Conservation (phyloP, 2,888 invertebrate genomes). For the Autographa gamma region DNA sequence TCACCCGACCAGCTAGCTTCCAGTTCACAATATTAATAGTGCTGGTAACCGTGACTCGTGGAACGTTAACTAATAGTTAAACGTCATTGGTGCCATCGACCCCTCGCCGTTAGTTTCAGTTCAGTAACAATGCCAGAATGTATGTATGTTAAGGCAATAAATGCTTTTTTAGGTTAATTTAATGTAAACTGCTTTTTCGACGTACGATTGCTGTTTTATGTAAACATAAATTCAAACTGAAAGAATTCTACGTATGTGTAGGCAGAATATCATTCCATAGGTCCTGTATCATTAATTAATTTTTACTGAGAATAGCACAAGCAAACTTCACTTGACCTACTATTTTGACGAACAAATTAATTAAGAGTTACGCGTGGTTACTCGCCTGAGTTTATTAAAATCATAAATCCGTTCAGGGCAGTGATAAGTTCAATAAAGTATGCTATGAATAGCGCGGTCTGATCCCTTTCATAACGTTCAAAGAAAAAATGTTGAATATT, state of each 20-base stretch:
- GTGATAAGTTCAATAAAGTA: slow-evolving; percentile 3
- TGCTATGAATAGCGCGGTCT: not conserved
- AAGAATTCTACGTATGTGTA: not conserved
- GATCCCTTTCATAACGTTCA: not conserved
- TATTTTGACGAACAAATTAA: not conserved
- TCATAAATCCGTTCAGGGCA: not conserved
- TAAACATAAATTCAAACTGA: slow-evolving; percentile 9
- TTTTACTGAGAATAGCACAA: not conserved
- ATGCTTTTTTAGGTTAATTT: slow-evolving; percentile 24
- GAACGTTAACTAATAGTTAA: slow-evolving; percentile 52
- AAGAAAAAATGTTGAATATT: slow-evolving; percentile 26
- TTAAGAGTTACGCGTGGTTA: not conserved
- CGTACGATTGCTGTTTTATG: slow-evolving; percentile 11
- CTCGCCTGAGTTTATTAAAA: not conserved
- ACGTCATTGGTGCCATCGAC: slow-evolving; percentile 46
- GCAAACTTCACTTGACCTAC: not conserved
- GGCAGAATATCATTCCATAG: not conserved
- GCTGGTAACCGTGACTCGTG: slow-evolving; percentile 52
- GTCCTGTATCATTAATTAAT: not conserved
- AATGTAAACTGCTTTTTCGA: slow-evolving; percentile 28
- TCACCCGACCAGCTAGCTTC: slow-evolving; percentile 36
- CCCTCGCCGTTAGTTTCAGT: slow-evolving; percentile 26
- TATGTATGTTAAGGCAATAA: slow-evolving; percentile 11
- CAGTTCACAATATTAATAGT: slow-evolving; percentile 46
- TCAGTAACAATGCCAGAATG: slow-evolving; percentile 26